Conservation (phyloP, 2,797 vertebrate genomes). For the Adelosebastes latens region DNA sequence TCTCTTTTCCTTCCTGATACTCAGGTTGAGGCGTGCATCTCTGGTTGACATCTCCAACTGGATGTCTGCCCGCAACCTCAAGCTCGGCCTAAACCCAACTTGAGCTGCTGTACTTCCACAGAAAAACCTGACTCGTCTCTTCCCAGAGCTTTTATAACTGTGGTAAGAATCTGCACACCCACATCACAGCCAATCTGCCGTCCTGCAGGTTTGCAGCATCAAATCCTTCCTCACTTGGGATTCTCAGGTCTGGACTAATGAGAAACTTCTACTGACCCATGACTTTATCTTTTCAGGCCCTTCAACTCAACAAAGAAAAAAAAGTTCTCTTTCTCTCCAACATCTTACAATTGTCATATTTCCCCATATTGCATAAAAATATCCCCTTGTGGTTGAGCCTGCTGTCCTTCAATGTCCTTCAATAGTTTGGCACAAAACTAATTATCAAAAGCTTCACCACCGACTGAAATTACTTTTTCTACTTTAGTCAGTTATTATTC, state of each 20-base stretch:
- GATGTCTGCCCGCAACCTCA: conserved; percentile 1
- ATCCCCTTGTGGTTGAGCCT: background rate
- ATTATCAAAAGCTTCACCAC: background rate
- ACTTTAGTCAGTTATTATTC: background rate
- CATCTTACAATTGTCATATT: background rate
- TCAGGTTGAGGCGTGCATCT: conserved; percentile 6
- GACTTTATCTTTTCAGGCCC: background rate
- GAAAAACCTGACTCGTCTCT: background rate
- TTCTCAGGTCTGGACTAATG: conserved; percentile 20
- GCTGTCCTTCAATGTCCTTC: background rate
- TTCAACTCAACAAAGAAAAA: conserved; percentile 2
- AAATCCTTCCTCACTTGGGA: conserved; percentile 6
- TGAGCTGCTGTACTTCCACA: background rate
- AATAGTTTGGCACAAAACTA: background rate
- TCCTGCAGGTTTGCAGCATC: background rate
- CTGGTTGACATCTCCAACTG: conserved; percentile 16
- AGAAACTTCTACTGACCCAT: background rate
- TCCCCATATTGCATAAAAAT: background rate
- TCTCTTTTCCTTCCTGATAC: conserved; percentile 7
- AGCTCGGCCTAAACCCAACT: conserved; percentile 5
- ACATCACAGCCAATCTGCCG: conserved; percentile 8
- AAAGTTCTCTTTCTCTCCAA: background rate
- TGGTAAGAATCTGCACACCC: background rate
- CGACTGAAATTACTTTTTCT: background rate
- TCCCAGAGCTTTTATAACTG: background rate